A percentile compares a stretch with the other conserved stretches of the same genome.
phyloP scores from a whole-genome alignment of 2,797 vertebrate species.

The Chelidonichthys spinosus region DNA sequence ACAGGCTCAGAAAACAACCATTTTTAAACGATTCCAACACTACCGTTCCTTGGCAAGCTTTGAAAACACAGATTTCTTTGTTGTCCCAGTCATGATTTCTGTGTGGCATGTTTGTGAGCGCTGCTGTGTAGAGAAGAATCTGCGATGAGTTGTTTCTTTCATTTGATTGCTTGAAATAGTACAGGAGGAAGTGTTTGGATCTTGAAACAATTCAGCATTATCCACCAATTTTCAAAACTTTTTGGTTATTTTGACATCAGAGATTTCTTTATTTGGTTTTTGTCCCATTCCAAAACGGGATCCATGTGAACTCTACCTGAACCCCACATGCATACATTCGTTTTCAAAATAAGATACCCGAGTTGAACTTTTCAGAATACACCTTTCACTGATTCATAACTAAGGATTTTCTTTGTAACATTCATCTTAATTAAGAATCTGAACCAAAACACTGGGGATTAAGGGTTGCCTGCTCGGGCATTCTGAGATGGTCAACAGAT shows the following conservation, averaged over 20 bases:
- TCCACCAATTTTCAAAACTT: not conserved
- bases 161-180: not conserved
- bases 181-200: constrained; percentile 7
- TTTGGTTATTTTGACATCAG: not conserved
- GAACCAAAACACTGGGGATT: not conserved
- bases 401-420: not conserved
- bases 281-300: not conserved
- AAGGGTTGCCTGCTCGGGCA: too few species aligned
- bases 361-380: not conserved
- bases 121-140: constrained; percentile 9
- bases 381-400: not conserved
- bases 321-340: not conserved
- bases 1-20: constrained; percentile 26
- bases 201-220: not conserved
- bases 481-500: too few species aligned
- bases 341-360: not conserved
- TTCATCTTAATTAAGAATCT: not conserved
- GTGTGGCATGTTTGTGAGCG: constrained; percentile 40
- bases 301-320: not conserved
- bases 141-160: constrained; percentile 2
- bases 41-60: constrained; percentile 12
- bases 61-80: constrained; percentile 46
- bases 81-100: constrained; percentile 27
- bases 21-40: not conserved
- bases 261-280: not conserved